Evolutionary conservation across 2,113 vertebrate genomes (phyloP).

Genomic region (Microcebus tavaratra): DNA sequence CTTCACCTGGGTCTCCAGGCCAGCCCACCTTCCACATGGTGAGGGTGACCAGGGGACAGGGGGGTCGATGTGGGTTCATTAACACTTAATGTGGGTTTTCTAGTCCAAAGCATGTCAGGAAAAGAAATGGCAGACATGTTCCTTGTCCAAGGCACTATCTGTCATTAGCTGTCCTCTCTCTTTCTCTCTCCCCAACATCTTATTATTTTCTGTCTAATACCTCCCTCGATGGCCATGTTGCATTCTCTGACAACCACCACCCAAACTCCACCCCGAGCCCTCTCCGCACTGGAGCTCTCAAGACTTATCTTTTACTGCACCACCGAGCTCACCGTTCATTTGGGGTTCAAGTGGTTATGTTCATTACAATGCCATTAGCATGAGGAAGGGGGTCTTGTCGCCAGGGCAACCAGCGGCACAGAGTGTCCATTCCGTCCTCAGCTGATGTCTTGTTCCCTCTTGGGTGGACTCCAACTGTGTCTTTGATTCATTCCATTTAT

Average conservation of each 20-base stretch:
- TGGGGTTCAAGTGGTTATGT: not conserved
- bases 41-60: not conserved
- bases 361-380: not conserved
- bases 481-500: constrained; percentile 37
- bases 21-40: not conserved
- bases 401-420: constrained; percentile 37
- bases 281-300: not conserved
- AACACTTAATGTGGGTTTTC: not conserved
- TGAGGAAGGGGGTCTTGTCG: not conserved
- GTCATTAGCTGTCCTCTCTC: not conserved
- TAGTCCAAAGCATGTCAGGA: not conserved
- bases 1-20: not conserved
- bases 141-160: not conserved
- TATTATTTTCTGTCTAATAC: not conserved
- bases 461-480: constrained; percentile 33
- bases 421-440: not conserved
- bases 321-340: not conserved
- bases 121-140: not conserved
- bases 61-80: not conserved
- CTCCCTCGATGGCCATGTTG: not conserved
- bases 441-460: not conserved
- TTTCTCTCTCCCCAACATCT: not conserved
- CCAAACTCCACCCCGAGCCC: not conserved
- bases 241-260: not conserved
- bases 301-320: not conserved